Evolutionary conservation across 2,888 invertebrate genomes (phyloP).

Genomic region (Ischnura elegans): DNA sequence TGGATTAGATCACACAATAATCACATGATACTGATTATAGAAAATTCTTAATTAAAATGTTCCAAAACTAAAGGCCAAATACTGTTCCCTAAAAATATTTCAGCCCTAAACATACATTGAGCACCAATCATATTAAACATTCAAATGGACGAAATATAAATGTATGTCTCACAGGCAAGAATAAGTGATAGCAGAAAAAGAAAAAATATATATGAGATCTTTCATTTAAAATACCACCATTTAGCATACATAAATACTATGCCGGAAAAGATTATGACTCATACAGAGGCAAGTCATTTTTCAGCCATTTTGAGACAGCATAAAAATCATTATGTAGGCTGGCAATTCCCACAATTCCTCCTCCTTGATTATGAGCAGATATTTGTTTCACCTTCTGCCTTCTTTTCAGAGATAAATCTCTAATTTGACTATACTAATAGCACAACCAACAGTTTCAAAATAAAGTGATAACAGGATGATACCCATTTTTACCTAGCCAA

Average conservation of each 20-base stretch:
- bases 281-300: background rate
- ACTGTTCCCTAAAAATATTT: constrained; percentile 18
- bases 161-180: background rate
- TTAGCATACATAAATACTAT: background rate
- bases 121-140: constrained; percentile 27
- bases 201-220: constrained; percentile 17
- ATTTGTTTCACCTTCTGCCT: background rate
- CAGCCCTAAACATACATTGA: background rate
- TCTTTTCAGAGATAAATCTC: background rate
- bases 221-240: background rate
- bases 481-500: background rate
- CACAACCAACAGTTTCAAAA: background rate
- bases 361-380: background rate
- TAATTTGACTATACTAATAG: background rate
- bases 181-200: background rate
- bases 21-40: background rate
- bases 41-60: background rate
- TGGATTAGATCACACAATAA: background rate
- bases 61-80: background rate
- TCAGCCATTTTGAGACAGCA: background rate
- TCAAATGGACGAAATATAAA: constrained; percentile 7
- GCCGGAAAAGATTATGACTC: background rate
- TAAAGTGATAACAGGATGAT: background rate
- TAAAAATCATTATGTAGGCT: background rate
- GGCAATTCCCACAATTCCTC: background rate